Percentiles rank a stretch among this genome's conserved stretches.
Conservation (phyloP, 2,113 vertebrate species). For the Lepus timidus region DNA sequence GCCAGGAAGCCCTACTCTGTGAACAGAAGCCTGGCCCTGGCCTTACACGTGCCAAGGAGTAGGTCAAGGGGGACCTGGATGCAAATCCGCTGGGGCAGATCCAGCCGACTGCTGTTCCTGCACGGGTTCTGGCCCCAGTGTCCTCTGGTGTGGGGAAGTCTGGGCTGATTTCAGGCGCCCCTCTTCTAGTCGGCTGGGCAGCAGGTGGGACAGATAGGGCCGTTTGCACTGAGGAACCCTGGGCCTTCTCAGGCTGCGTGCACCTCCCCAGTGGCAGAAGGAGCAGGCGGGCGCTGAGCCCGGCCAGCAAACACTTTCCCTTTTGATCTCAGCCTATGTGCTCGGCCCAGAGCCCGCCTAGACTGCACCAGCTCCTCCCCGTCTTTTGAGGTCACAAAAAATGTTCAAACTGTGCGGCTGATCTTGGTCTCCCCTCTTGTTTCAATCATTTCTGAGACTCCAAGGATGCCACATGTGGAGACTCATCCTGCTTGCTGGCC, state of each 20-base stretch:
- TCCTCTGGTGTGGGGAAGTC: background rate
- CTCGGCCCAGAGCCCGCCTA: background rate
- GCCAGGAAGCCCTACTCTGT: background rate
- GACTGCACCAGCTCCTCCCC: background rate
- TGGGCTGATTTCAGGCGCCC: background rate
- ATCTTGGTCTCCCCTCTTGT: background rate
- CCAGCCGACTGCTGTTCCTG: background rate
- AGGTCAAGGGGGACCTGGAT: background rate
- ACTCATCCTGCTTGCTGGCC: background rate
- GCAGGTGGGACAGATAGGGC: background rate
- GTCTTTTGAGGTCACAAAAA: background rate
- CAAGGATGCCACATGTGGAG: background rate
- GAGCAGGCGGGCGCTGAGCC: background rate
- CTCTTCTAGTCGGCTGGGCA: background rate
- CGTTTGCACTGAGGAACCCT: rapidly evolving
- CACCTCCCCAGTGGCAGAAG: background rate
- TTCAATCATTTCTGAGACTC: background rate
- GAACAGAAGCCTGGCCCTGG: background rate
- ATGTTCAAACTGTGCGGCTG: background rate
- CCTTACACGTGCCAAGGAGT: no score
- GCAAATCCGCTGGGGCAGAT: background rate
- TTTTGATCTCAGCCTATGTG: background rate
- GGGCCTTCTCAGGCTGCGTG: background rate
- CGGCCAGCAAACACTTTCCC: background rate
- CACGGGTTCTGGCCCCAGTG: background rate